Percentiles rank a stretch among this genome's conserved stretches.
These are phyloP conservation scores for Poliocrania exsul DNA, from an alignment of 2,797 vertebrate genomes.

Conservation along the genomic window DNA sequence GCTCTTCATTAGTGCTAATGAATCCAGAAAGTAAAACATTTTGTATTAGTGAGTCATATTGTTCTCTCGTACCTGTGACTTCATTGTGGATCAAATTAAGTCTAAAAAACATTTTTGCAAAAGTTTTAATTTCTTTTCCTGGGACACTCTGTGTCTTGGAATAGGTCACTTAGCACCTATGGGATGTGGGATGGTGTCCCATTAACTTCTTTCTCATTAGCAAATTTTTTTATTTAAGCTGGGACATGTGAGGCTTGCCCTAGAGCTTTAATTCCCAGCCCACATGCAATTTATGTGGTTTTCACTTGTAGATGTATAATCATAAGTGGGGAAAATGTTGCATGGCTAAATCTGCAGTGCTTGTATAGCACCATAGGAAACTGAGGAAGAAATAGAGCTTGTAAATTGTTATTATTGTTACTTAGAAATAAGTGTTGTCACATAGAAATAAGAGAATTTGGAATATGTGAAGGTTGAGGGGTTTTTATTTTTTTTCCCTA, in stretches of 20 bases:
- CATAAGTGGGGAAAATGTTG: background rate
- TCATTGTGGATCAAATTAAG: conserved; percentile 15
- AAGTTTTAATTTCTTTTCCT: conserved; percentile 28
- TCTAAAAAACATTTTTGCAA: background rate
- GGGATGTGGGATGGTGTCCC: background rate
- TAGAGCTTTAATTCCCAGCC: conserved; percentile 1
- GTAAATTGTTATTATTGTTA: background rate
- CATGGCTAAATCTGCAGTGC: background rate
- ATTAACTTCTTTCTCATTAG: background rate
- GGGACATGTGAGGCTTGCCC: background rate
- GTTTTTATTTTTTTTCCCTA: background rate
- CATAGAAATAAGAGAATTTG: background rate
- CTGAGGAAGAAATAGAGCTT: background rate
- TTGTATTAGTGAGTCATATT: conserved; percentile 25
- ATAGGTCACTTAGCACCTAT: background rate
- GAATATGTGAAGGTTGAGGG: background rate
- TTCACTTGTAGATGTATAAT: background rate
- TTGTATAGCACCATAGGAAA: background rate
- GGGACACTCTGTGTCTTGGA: background rate
- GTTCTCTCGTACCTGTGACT: conserved; percentile 30
- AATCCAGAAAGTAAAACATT: conserved; percentile 48
- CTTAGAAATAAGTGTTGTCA: background rate
- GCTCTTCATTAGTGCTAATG: conserved; percentile 60
- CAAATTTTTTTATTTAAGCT: background rate
- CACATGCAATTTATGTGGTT: background rate